Evolutionary conservation across 2,797 vertebrate species (phyloP).

Genomic region (Sardinella longiceps): DNA sequence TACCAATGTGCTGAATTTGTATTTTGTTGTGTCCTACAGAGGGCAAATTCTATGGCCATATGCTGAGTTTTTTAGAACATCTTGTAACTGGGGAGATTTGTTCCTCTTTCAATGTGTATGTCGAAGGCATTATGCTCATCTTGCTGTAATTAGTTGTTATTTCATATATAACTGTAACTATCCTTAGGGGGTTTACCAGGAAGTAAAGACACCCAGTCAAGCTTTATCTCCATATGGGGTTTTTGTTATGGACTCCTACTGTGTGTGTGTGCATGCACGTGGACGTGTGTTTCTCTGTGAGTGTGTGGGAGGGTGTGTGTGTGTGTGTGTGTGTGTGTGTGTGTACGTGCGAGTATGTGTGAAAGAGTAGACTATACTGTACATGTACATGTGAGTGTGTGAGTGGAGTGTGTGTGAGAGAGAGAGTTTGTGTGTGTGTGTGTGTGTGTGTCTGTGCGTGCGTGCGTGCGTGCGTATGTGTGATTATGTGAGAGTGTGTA

Average conservation of each 20-base stretch:
- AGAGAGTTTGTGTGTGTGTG: slow-evolving; percentile 30
- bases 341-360: slow-evolving; percentile 32
- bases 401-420: background rate
- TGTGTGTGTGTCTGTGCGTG: background rate
- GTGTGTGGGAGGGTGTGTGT: background rate
- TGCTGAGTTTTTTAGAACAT: background rate
- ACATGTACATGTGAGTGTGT: slow-evolving; percentile 20
- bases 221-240: background rate
- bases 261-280: background rate
- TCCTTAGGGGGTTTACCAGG: background rate
- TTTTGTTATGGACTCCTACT: background rate
- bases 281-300: background rate
- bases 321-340: background rate
- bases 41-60: background rate
- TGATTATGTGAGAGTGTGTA: slow-evolving; percentile 22
- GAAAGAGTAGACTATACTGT: no score
- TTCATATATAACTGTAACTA: background rate
- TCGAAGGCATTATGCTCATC: background rate
- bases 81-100: no score
- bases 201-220: background rate
- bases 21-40: background rate
- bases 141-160: no score
- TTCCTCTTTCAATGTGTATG: background rate
- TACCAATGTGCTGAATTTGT: background rate
- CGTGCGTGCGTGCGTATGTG: slow-evolving; percentile 22